phyloP scores from a whole-genome alignment of 2,797 vertebrate genomes.

The Rhabdophis nuchalis region DNA sequence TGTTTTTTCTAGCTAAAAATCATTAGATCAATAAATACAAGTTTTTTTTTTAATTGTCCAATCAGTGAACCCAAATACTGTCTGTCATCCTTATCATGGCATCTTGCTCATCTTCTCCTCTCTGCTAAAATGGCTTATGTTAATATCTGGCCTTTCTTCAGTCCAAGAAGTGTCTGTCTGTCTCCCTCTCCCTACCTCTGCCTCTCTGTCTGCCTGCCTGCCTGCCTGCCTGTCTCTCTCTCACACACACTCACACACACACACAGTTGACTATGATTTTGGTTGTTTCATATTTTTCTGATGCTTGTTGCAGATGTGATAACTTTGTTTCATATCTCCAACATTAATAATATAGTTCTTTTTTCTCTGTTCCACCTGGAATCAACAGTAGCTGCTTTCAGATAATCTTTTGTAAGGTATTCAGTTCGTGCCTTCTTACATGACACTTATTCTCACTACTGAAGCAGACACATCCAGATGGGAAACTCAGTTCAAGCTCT shows the following conservation, averaged over 20 bases:
- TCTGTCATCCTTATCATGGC: not conserved
- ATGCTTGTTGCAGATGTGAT: not conserved
- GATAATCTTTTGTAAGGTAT: not conserved
- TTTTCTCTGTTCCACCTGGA: not conserved
- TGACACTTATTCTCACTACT: not conserved
- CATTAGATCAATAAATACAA: not conserved
- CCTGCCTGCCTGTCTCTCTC: no score
- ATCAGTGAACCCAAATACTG: not conserved
- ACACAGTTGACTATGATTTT: not conserved
- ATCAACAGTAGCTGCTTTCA: not conserved
- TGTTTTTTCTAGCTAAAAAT: not conserved
- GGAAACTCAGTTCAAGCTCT: not conserved
- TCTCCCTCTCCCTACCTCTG: no score
- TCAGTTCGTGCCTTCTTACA: not conserved
- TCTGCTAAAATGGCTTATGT: not conserved
- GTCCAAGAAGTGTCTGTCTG: not conserved
- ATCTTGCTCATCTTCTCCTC: not conserved
- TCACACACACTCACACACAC: not conserved
- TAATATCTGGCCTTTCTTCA: not conserved
- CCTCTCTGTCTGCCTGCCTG: accelerated
- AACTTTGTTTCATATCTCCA: not conserved
- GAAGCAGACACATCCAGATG: not conserved
- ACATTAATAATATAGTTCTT: not conserved
- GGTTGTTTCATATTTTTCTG: not conserved
- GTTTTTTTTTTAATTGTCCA: not conserved